Conservation (phyloP, 1,140 invertebrate genomes). For the Eulimnadia texana region DNA sequence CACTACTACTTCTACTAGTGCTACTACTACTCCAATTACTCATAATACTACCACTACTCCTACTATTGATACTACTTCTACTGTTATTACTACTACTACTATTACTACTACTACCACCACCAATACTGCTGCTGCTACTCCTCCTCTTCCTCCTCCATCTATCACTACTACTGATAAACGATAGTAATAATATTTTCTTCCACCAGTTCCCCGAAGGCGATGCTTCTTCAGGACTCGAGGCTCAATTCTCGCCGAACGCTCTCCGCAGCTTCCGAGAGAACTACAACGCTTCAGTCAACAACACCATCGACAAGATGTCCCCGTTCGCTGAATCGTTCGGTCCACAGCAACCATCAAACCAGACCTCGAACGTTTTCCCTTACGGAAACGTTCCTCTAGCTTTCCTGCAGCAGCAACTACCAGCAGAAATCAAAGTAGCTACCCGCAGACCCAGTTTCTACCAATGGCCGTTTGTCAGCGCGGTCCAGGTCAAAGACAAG, state of each 20-base stretch:
- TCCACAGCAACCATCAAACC: background rate
- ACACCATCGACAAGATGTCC: background rate
- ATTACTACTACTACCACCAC: too few species aligned
- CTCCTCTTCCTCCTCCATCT: background rate
- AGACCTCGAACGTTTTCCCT: slow-evolving; percentile 10
- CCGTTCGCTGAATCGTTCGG: background rate
- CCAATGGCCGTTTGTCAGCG: slow-evolving; percentile 9
- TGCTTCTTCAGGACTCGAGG: background rate
- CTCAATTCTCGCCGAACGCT: background rate
- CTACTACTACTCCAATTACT: too few species aligned
- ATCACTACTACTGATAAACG: too few species aligned
- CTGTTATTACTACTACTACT: too few species aligned
- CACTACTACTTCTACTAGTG: too few species aligned
- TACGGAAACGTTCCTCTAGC: slow-evolving; percentile 14
- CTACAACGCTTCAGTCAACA: slow-evolving; percentile 1
- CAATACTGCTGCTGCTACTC: background rate
- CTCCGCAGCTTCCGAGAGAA: background rate
- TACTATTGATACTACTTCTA: too few species aligned
- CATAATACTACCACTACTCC: too few species aligned
- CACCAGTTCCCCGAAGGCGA: background rate
- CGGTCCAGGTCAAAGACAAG: background rate
- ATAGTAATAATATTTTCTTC: too few species aligned
- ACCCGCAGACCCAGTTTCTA: slow-evolving; percentile 13
- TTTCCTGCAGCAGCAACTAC: slow-evolving; percentile 15
- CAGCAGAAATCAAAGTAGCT: slow-evolving; percentile 16